phyloP scores from a whole-genome alignment of 1,140 invertebrate species.

The Orius insidiosus region DNA sequence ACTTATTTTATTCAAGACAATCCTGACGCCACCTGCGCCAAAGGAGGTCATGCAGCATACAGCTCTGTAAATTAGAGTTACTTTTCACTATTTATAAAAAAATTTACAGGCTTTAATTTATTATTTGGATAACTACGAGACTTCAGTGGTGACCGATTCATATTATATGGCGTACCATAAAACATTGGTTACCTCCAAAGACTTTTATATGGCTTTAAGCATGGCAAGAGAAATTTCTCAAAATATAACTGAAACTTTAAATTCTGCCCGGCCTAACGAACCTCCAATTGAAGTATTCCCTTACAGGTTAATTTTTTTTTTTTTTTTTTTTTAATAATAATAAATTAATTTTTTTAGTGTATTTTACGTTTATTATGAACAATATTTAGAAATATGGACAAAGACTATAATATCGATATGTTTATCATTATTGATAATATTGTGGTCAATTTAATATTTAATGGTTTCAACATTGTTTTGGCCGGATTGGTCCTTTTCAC shows the following conservation, averaged over 20 bases:
- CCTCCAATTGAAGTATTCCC: conserved; percentile 71
- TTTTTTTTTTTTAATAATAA: too few relatives aligned
- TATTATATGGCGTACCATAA: conserved; percentile 95
- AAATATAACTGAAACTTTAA: conserved; percentile 67
- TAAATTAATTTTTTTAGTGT: conserved; percentile 38
- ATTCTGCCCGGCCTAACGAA: conserved; percentile 31
- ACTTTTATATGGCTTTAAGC: conserved; percentile 80
- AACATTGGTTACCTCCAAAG: conserved; percentile 71
- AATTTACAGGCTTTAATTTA: conserved; percentile 40
- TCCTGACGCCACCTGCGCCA: conserved; percentile 62
- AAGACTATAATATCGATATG: conserved; percentile 74
- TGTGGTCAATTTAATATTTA: conserved; percentile 80
- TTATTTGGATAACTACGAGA: conserved; percentile 21
- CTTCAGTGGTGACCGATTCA: conserved; percentile 39
- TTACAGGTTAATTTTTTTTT: conserved; percentile 43
- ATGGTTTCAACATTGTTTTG: conserved; percentile 82
- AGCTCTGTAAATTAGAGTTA: conserved; percentile 29
- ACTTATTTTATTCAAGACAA: conserved; percentile 83
- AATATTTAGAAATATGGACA: conserved; percentile 91
- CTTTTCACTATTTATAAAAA: too few relatives aligned
- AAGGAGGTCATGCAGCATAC: conserved; percentile 75
- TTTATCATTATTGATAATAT: conserved; percentile 78
- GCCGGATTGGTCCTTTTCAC: conserved; percentile 78
- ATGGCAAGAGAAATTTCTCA: conserved; percentile 59
- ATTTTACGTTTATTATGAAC: conserved; percentile 99